Evolutionary conservation across 2,888 invertebrate genomes (phyloP).

Genomic region (Lissocephala sabroskyi): DNA sequence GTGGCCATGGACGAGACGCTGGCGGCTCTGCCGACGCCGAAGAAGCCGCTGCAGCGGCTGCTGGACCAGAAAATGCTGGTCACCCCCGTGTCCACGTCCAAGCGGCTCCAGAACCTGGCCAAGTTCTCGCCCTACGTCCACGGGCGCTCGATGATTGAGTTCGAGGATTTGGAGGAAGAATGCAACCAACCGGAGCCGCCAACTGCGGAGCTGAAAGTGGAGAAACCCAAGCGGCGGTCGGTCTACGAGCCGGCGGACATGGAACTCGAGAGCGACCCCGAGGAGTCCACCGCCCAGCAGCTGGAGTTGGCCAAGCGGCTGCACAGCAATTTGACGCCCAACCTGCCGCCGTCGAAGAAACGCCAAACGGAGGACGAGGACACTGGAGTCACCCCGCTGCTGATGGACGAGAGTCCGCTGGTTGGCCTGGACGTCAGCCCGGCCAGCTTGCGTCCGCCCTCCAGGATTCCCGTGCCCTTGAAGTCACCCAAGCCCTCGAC

Average conservation of each 20-base stretch:
- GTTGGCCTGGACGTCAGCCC: no score
- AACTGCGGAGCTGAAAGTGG: neutral
- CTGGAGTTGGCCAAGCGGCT: neutral
- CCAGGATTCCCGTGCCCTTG: constrained; percentile 14
- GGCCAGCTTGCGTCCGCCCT: constrained; percentile 11
- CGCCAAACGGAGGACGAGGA: constrained; percentile 6
- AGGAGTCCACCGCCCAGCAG: neutral
- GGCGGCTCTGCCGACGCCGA: neutral
- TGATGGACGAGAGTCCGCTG: no score
- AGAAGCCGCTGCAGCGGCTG: no score
- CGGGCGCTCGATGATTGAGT: constrained; percentile 42
- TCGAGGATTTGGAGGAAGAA: constrained; percentile 33
- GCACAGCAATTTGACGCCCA: constrained; percentile 46
- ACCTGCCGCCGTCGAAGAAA: constrained; percentile 49
- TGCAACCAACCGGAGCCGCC: constrained; percentile 8
- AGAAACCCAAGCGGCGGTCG: neutral
- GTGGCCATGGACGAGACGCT: constrained; percentile 1
- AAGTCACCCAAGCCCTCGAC: constrained; percentile 10
- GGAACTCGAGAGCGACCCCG: constrained; percentile 17
- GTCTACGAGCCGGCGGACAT: constrained; percentile 3
- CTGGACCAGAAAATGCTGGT: neutral
- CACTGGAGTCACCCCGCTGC: no score
- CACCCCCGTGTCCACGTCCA: neutral
- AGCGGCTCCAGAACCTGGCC: constrained; percentile 6
- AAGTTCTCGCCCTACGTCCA: constrained; percentile 34